phyloP scores from a whole-genome alignment of 2,113 vertebrate genomes.

The Hucho hucho region DNA sequence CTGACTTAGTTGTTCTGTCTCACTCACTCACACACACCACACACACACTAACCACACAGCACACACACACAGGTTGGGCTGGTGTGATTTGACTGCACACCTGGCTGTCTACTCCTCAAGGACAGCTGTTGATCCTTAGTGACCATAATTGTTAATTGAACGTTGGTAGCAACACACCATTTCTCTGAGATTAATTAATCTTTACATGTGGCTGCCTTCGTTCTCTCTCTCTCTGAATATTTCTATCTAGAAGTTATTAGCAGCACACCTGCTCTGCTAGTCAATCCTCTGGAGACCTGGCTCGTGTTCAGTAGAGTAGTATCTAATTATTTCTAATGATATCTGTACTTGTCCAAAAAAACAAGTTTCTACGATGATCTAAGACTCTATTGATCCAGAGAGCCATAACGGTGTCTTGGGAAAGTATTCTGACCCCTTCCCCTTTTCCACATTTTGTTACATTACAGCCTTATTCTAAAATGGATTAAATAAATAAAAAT shows the following conservation, averaged over 20 bases:
- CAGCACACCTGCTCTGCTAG: constrained; percentile 49
- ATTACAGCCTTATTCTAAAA: no score
- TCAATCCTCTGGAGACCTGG: neutral
- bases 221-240: constrained; percentile 34
- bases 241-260: constrained; percentile 38
- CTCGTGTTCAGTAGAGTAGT: neutral
- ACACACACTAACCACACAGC: constrained; percentile 2
- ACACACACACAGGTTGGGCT: neutral
- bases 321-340: no score
- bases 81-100: constrained; percentile 17
- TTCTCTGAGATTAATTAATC: constrained; percentile 30
- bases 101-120: constrained; percentile 18
- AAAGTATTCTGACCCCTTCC: no score
- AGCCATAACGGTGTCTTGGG: no score
- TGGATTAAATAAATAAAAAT: no score
- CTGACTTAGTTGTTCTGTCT: neutral
- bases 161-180: constrained; percentile 19
- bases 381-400: no score
- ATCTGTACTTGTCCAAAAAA: no score
- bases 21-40: neutral
- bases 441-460: no score
- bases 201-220: constrained; percentile 11
- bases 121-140: constrained; percentile 39
- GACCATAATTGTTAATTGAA: constrained; percentile 38
- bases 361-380: no score